Evolutionary conservation across 1,140 invertebrate species (phyloP).

Genomic region (Galleria mellonella): DNA sequence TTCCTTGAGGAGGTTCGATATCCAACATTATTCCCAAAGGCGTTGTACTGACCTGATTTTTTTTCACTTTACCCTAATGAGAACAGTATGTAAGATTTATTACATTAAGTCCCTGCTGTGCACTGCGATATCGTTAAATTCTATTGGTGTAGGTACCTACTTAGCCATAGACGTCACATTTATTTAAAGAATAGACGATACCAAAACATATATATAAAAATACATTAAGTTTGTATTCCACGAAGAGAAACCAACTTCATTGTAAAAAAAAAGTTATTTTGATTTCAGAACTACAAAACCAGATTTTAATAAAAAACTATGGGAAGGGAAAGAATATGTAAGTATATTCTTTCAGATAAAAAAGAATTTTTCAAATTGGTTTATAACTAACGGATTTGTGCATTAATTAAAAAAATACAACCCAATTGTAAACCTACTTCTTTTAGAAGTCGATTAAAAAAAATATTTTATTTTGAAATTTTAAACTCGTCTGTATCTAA

Average conservation of each 20-base stretch:
- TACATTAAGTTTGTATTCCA: not conserved
- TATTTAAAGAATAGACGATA: not conserved
- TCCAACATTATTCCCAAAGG: slow-evolving; percentile 12
- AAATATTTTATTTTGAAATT: too few relatives aligned
- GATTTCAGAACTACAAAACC: too few relatives aligned
- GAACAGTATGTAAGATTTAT: not conserved
- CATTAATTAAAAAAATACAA: too few relatives aligned
- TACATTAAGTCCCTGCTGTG: not conserved
- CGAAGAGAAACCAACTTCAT: not conserved
- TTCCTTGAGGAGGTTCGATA: too few relatives aligned
- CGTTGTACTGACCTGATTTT: slow-evolving; percentile 31
- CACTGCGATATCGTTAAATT: not conserved
- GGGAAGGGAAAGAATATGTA: too few relatives aligned
- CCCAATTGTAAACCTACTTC: too few relatives aligned
- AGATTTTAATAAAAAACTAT: too few relatives aligned
- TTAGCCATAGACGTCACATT: not conserved
- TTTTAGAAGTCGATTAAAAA: too few relatives aligned
- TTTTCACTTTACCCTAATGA: slow-evolving; percentile 12
- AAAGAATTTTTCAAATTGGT: too few relatives aligned
- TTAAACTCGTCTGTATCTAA: too few relatives aligned
- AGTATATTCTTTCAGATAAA: too few relatives aligned
- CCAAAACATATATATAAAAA: not conserved
- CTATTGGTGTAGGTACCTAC: not conserved
- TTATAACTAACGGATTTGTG: too few relatives aligned
- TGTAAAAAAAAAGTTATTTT: not conserved